phyloP scores from a whole-genome alignment of 2,888 invertebrate genomes.

The Melanchra persicariae region DNA sequence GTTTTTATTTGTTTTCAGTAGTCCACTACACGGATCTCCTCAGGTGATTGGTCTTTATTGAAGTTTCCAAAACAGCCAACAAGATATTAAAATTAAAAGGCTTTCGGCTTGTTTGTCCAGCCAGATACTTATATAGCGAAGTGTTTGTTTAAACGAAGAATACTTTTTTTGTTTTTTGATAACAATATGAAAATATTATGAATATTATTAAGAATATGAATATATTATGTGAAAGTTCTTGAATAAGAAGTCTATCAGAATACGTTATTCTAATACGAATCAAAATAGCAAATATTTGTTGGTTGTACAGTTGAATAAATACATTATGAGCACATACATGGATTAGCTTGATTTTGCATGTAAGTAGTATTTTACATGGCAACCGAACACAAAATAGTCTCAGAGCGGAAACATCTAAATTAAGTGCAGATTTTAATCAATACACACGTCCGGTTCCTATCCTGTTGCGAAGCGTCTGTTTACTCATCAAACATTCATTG shows the following conservation, averaged over 20 bases:
- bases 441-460: constrained; percentile 36
- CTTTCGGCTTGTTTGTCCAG: constrained; percentile 1
- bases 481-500: constrained; percentile 31
- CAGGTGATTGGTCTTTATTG: background rate
- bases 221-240: constrained; percentile 23
- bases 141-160: constrained; percentile 10
- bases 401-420: constrained; percentile 36
- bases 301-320: constrained; percentile 25
- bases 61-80: background rate
- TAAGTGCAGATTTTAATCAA: constrained; percentile 48
- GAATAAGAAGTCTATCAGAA: constrained; percentile 24
- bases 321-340: constrained; percentile 10
- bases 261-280: constrained; percentile 22
- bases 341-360: constrained; percentile 28
- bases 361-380: constrained; percentile 25
- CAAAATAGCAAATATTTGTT: constrained; percentile 38
- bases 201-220: too few species aligned
- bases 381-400: constrained; percentile 32
- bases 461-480: constrained; percentile 27
- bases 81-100: background rate
- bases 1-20: constrained; percentile 17
- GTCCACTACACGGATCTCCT: background rate
- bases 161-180: constrained; percentile 14
- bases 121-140: background rate
- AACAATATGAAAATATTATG: too few species aligned